Conservation (phyloP, 1,140 invertebrate species). For the Scaptomyza hsui region DNA sequence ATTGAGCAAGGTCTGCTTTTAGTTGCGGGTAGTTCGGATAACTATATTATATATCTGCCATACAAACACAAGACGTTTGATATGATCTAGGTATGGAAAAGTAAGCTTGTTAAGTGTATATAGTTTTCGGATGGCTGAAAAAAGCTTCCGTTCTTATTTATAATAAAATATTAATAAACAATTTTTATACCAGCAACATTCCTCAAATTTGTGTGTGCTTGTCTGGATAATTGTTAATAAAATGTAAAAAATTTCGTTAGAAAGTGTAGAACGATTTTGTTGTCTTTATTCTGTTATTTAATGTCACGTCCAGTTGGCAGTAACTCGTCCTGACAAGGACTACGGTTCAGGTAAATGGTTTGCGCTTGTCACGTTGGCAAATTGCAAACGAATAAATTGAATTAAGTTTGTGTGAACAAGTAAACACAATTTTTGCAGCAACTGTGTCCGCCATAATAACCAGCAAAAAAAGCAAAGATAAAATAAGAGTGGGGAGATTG, state of each 20-base stretch:
- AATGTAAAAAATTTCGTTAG: not conserved
- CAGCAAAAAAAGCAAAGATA: conserved; percentile 1
- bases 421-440: conserved; percentile 33
- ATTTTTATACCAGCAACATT: too few relatives aligned
- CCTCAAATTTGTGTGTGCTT: not conserved
- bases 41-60: too few relatives aligned
- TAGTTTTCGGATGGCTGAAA: too few relatives aligned
- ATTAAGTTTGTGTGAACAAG: conserved; percentile 40
- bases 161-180: too few relatives aligned
- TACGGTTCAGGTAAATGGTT: conserved; percentile 5
- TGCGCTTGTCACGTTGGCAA: conserved; percentile 30
- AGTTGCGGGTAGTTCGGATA: too few relatives aligned
- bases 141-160: too few relatives aligned
- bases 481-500: not conserved
- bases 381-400: conserved; percentile 42
- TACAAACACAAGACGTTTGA: too few relatives aligned
- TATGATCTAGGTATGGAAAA: too few relatives aligned
- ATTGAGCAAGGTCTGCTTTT: too few relatives aligned
- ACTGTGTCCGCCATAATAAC: conserved; percentile 13
- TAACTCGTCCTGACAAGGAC: not conserved
- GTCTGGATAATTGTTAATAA: not conserved
- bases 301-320: not conserved
- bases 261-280: not conserved
- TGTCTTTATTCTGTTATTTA: conserved; percentile 1
- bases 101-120: too few relatives aligned